Percentiles rank a stretch among this genome's conserved stretches.
These are phyloP conservation scores for Melipona beecheii DNA, from an alignment of 2,888 invertebrate genomes.

Conservation along the genomic window DNA sequence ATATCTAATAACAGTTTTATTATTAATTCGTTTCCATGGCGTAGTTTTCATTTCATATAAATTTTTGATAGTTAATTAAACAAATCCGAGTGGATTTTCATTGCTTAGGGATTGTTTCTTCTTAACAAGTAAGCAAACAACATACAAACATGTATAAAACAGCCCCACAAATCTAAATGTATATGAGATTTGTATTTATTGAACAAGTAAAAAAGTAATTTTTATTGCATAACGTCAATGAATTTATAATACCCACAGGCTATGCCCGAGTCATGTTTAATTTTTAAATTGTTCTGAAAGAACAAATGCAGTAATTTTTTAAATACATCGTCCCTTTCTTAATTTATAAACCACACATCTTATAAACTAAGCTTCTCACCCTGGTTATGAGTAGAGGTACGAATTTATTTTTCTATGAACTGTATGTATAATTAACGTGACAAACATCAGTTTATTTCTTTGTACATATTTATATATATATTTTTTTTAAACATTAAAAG, in stretches of 20 bases:
- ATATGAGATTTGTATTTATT: conserved; percentile 6
- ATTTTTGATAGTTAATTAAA: background rate
- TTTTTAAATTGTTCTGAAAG: conserved; percentile 10
- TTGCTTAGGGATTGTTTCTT: background rate
- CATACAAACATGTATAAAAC: background rate
- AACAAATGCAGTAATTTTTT: conserved; percentile 1
- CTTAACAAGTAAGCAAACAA: background rate
- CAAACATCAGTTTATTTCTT: conserved; percentile 64
- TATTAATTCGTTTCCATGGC: conserved; percentile 24
- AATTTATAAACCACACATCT: conserved; percentile 20
- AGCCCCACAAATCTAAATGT: background rate
- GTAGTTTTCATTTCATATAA: conserved; percentile 10
- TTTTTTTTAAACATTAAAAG: conserved; percentile 70
- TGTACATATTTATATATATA: conserved; percentile 79
- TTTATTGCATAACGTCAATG: background rate
- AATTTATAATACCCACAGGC: background rate
- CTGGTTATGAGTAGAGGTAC: conserved; percentile 28
- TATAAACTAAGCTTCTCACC: conserved; percentile 19
- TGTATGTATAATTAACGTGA: conserved; percentile 48
- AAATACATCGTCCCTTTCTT: background rate
- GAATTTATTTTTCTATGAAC: conserved; percentile 74
- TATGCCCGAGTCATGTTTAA: background rate
- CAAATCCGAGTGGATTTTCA: conserved; percentile 4
- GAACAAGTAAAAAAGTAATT: conserved; percentile 11
- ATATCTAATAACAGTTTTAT: conserved; percentile 3